phyloP scores from a whole-genome alignment of 2,113 vertebrate species.

The Phalacrocorax pelagicus region DNA sequence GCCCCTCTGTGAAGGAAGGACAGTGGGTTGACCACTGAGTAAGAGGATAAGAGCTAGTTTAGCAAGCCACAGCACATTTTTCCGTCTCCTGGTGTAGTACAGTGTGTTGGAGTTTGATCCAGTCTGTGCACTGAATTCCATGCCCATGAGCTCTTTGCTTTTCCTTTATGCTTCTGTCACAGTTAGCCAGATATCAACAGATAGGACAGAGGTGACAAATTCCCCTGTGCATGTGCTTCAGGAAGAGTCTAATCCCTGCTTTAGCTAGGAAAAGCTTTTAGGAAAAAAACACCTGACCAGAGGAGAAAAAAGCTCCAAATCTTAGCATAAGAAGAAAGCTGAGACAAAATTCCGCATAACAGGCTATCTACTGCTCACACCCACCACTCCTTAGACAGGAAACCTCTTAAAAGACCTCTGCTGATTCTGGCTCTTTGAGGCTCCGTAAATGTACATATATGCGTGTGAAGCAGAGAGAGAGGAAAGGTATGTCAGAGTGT shows the following conservation, averaged over 20 bases:
- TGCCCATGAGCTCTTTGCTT: not conserved
- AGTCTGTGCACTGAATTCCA: not conserved
- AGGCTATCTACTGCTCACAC: constrained; percentile 10
- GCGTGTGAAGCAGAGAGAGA: not conserved
- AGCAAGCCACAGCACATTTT: not conserved
- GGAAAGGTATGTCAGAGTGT: not conserved
- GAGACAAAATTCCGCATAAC: constrained; percentile 17
- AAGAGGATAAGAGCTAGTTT: not conserved
- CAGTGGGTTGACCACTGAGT: not conserved
- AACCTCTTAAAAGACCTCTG: constrained; percentile 35
- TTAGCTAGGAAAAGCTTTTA: constrained; percentile 24
- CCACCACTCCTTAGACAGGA: constrained; percentile 33
- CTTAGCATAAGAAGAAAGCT: constrained; percentile 29
- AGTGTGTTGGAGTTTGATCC: not conserved
- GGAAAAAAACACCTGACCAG: constrained; percentile 11
- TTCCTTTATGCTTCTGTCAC: constrained; percentile 18
- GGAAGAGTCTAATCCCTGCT: not conserved
- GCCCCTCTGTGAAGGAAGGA: not conserved
- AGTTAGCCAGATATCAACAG: not conserved
- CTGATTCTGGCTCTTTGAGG: not conserved
- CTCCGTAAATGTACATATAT: not conserved
- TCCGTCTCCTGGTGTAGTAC: not conserved
- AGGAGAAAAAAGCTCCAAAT: not conserved
- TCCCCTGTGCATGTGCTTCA: not conserved
- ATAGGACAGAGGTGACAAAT: not conserved